Base-by-base conservation (phyloP, 2,888 invertebrate genomes). In the Drosophila quinaria region DNA sequence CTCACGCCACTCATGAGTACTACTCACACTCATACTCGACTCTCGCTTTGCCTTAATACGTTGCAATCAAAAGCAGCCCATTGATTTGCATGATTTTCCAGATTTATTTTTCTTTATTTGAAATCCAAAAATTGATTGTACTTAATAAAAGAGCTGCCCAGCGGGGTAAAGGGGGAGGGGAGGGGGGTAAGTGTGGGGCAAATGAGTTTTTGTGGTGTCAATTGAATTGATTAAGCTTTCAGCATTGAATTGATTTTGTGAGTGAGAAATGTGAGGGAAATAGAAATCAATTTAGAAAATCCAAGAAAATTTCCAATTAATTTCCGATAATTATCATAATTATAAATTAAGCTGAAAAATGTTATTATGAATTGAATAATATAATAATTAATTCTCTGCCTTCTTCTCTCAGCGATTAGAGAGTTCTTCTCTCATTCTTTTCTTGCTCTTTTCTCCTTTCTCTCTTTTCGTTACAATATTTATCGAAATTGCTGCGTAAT, bases 11-110 rank as follows among this genome's bases (percentile, higher is more conserved):
- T 22, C 39, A 59, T 19, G 29, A 62, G 47, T 51, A 47, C 42
- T 39, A 58, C 37, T 39, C 49, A 29, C 15, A 49, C 41, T 41
- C 58, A 51, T 10, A 44, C 15, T 71, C 51, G 46, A 46, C 71
- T 81, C 84, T 86, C 64, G 74, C 70, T 55, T 37, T 39, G 65
- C 60, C 61, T 61, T 65, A 66, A 75, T 60, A 19, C 19, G 35
- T 50, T 50, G 72, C 72, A 68, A 81, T 81, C 67, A 76, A 70
- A 64, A 61, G 58, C 70, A 33, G 54, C 70, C 64, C 80, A 86
- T 83, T 84, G 87, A 87, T 87, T 89, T 89, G 75, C 78, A 71
- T 83, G 87, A 82, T 75, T 84, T 78, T 78, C 59, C 71, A 84
- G 44, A 64, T 74, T 66, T 65, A 52, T 49, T 59, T 59, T 68